Base-by-base conservation (phyloP, 1,140 invertebrate genomes). In the Epicauta chinensis region DNA sequence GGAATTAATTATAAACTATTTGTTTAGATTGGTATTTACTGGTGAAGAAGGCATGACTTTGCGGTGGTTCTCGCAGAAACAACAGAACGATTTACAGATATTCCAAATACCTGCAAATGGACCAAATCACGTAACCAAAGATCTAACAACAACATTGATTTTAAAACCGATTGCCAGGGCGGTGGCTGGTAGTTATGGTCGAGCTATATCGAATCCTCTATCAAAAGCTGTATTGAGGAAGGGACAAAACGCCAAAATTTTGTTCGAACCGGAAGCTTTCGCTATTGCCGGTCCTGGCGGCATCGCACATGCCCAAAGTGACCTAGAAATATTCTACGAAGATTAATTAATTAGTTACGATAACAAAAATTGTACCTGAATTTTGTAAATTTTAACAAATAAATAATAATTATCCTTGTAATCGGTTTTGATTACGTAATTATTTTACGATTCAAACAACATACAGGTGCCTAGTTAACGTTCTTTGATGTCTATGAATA, bases 201-300 rank as follows among this genome's bases (percentile, higher is more conserved):
- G 76, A 6, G 82, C 84, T 31, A 74, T 87, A 11, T 78, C 83
- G 2, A 79, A 78, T 47, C 83, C 83, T n/a, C 67, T 83, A 42
- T 81, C 83, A 9, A 72, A 72, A 66, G 73, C 76, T 51, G 49
- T 77, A 62, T 56, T 81, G 31, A 54, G 58, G n/a, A 64, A 74
- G 60, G 77, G 73, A 23, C 74, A 64, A 47, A 68, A 71, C 57
- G 76, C 71, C 11, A 73, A 78, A 41, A 75, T 86, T 13, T 66
- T 79, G 32, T 82, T 81, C 59, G 73, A 77, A 53, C 84, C 84
- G 2, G 71, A 76, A 51, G 81, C 82, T 2, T 74, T 81, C 1
- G 84, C 84, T n/a, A 74, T 85, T 3, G 83, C 75, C 7, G 84
- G 84, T 2, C 81, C 81, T 9, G 83, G 83, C 0, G 84, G 84